Percentiles rank a stretch among this genome's conserved stretches.
Conservation (phyloP, 2,113 vertebrate species). For the Mesembrinibis cayennensis region DNA sequence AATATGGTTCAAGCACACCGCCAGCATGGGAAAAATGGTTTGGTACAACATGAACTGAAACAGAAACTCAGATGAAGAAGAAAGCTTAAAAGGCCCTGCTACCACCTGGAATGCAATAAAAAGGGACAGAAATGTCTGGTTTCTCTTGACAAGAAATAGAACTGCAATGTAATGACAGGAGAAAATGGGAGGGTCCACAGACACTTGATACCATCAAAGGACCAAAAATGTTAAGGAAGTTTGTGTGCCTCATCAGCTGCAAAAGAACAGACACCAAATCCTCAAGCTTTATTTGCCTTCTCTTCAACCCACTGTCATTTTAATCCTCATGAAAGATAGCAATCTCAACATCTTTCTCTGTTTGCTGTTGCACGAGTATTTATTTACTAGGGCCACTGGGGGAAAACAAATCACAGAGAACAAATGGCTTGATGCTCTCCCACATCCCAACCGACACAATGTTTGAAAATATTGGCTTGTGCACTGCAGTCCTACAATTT, state of each 20-base stretch:
- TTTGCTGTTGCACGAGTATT: constrained; percentile 30
- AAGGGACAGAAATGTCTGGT: background rate
- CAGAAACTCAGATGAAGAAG: constrained; percentile 9
- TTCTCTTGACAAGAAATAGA: constrained; percentile 24
- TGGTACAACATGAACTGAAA: constrained; percentile 1
- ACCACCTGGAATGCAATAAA: background rate
- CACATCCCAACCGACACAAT: background rate
- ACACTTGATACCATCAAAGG: background rate
- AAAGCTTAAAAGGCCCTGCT: constrained; percentile 13
- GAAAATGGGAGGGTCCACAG: background rate
- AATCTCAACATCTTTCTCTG: constrained; percentile 66
- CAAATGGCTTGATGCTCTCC: constrained; percentile 32
- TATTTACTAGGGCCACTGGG: constrained; percentile 45
- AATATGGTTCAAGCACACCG: background rate
- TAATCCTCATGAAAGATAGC: constrained; percentile 67
- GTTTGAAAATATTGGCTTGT: constrained; percentile 36
- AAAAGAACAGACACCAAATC: constrained; percentile 31
- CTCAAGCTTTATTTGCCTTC: constrained; percentile 50
- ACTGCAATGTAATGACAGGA: background rate
- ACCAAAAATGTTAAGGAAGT: background rate
- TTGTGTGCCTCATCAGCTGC: background rate
- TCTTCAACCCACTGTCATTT: constrained; percentile 41
- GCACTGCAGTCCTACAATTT: constrained; percentile 32
- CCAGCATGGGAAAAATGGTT: background rate
- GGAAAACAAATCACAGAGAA: constrained; percentile 41